phyloP scores from a whole-genome alignment of 1,140 invertebrate species.

The Nasonia vitripennis region DNA sequence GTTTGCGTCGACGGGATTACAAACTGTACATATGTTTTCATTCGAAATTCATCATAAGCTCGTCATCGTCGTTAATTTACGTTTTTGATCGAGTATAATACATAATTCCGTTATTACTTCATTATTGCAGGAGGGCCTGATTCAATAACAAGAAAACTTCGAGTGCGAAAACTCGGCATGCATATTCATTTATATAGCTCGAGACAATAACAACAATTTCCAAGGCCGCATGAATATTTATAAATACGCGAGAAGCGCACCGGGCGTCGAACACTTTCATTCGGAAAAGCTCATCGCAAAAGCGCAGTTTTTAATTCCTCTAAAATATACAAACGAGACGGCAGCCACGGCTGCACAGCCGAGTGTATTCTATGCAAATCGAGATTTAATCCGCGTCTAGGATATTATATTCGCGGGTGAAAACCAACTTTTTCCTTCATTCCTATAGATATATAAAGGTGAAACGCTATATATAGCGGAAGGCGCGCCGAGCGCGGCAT shows the following conservation, averaged over 20 bases:
- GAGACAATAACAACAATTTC: not conserved
- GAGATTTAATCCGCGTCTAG: not conserved
- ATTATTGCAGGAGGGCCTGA: not conserved
- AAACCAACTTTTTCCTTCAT: not conserved
- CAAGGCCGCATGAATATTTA: slow-evolving; percentile 1
- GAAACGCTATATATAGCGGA: too few relatives aligned
- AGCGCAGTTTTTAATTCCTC: not conserved
- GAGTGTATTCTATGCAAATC: not conserved
- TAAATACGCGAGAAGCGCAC: not conserved
- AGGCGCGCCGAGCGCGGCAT: too few relatives aligned
- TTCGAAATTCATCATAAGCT: too few relatives aligned
- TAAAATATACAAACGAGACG: not conserved
- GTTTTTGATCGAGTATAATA: too few relatives aligned
- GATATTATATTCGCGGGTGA: not conserved
- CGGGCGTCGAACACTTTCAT: not conserved
- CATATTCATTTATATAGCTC: not conserved
- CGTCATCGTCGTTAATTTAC: not conserved
- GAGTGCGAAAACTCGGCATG: not conserved
- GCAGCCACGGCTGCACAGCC: too few relatives aligned
- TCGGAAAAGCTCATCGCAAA: not conserved
- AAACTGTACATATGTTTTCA: too few relatives aligned
- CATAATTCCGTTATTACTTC: too few relatives aligned
- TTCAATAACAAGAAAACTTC: not conserved
- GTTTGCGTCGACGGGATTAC: too few relatives aligned
- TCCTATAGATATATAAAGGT: too few relatives aligned